A percentile compares a stretch with the other conserved stretches of the same genome.
Evolutionary conservation across 2,113 vertebrate species (phyloP).

Genomic region (Phainopepla nitens): DNA sequence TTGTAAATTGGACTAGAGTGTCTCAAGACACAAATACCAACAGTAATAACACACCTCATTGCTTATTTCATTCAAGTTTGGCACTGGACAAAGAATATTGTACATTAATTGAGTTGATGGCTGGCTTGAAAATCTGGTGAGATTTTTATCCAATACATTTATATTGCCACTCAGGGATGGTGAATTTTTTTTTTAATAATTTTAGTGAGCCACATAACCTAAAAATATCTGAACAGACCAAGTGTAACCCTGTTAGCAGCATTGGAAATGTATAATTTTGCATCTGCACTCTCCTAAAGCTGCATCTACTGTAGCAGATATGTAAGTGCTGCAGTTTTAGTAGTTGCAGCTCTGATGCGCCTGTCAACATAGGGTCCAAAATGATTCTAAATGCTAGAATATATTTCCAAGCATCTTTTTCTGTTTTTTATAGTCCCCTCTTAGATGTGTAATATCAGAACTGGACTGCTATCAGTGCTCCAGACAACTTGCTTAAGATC

Average conservation of each 20-base stretch:
- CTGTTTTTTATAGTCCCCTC: neutral
- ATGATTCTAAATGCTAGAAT: neutral
- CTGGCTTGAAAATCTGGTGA: neutral
- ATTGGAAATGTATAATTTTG: neutral
- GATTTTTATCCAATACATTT: neutral
- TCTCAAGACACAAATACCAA: neutral
- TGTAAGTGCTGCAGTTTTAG: neutral
- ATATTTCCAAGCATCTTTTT: neutral
- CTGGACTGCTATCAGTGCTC: neutral
- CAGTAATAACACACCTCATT: neutral
- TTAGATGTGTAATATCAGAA: neutral
- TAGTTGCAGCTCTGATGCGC: neutral
- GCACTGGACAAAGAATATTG: neutral
- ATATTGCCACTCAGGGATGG: neutral
- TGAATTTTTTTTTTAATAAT: neutral
- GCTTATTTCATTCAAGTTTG: neutral
- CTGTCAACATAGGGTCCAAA: neutral
- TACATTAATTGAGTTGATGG: neutral
- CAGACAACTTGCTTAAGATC: neutral
- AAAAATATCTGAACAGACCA: neutral
- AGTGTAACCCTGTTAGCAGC: neutral
- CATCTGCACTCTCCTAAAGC: neutral
- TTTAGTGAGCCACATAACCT: neutral
- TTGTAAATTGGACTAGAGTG: neutral
- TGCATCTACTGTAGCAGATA: neutral